Evolutionary conservation across 2,113 vertebrate species (phyloP), one percentile per base, ranked within the genome.

Genomic region (Aramus guarauna): DNA sequence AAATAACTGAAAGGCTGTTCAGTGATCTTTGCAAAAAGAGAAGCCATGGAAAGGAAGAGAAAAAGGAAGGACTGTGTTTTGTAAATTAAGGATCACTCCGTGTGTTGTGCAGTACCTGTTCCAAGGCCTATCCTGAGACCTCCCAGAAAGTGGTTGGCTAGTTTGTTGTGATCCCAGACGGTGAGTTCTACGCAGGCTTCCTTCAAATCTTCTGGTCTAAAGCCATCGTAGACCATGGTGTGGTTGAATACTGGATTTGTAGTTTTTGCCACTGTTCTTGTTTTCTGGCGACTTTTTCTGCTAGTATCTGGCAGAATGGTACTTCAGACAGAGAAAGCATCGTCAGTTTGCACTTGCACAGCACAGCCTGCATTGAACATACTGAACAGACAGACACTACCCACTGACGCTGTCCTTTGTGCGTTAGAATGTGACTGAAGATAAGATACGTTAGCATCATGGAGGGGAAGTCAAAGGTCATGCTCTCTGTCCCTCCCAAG

Each of bases 191-290:
- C 83, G 26, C 99, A 99, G 72, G 98, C 98, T 97, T 99, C 99
- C 59, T 59, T 98, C 45, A 99, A 95, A 88, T 99, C 99, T 88
- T 99, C 98, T 30, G 98, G 96, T 47, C 97, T 98, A 91, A 99
- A 98, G 59, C 99, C 99, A 20, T 99, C 99, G 1, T 99, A 99
- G 68, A 99, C 99, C 99, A 99, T 99, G 37, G 99, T 99, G 96
- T 99, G 99, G 96, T 99, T 99, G 95, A 99, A 99, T 76, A 99
- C 85, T 0, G 99, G 99, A 86, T 98, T 99, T 74, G 97, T 95
- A 0, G 98, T 99, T 96, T 98, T 99, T 86, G 98, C 98, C 68
- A 99, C 98, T 5, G 99, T 98, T 55, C 98, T 98, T 2, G 99
- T 99, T 96, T 99, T 99, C 97, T 99, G 99, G 9, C 98, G 97